Evolutionary conservation across 1,140 invertebrate species (phyloP).

Genomic region (Sycophaga agraensis): DNA sequence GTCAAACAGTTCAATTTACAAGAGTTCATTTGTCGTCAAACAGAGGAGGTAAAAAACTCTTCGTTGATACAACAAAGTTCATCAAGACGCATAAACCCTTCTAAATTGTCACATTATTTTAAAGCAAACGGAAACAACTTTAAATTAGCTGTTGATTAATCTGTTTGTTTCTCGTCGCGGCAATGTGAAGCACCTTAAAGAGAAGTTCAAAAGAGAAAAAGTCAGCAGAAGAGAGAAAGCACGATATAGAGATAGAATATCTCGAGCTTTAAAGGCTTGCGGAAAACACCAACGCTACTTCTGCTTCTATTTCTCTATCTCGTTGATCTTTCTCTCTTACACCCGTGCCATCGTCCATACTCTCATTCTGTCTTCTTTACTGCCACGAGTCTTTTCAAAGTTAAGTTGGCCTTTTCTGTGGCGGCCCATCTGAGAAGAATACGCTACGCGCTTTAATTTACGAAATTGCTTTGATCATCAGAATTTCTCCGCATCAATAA

Average conservation of each 20-base stretch:
- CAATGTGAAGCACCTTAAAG: too few species aligned
- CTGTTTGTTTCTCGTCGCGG: too few species aligned
- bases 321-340: not conserved
- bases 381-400: too few species aligned
- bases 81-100: too few species aligned
- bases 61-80: too few species aligned
- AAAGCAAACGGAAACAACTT: not conserved
- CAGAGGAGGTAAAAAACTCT: too few species aligned
- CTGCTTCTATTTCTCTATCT: not conserved
- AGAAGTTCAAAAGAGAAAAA: not conserved
- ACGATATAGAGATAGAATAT: not conserved
- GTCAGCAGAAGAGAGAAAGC: not conserved
- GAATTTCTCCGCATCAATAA: not conserved
- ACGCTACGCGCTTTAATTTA: constrained; percentile 20
- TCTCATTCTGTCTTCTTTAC: not conserved
- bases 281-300: constrained; percentile 3
- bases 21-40: too few species aligned
- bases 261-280: constrained; percentile 11
- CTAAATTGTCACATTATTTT: not conserved
- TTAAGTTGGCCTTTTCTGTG: too few species aligned
- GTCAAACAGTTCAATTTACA: too few species aligned
- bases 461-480: constrained; percentile 1
- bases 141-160: constrained; percentile 15
- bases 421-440: not conserved
- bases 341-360: not conserved